Percentiles rank a stretch among this genome's conserved stretches.
Evolutionary conservation across 1,140 invertebrate species (phyloP).

Genomic region (Pectinophora gossypiella): DNA sequence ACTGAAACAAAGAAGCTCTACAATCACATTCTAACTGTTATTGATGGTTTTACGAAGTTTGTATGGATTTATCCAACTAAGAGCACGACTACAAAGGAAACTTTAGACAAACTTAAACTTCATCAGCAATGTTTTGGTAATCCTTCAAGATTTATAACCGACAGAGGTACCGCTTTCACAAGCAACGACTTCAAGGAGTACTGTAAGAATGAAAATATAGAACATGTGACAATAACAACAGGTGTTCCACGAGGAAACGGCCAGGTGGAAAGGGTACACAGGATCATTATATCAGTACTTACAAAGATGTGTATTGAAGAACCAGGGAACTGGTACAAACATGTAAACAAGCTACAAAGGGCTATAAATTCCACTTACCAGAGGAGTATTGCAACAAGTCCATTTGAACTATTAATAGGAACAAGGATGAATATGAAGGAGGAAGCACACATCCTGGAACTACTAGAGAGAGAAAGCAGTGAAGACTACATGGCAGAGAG

Average conservation of each 20-base stretch:
- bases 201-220: slow-evolving; percentile 18
- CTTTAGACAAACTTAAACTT: slow-evolving; percentile 17
- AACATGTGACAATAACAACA: slow-evolving; percentile 29
- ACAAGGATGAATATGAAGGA: too few species aligned
- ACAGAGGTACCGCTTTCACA: slow-evolving; percentile 26
- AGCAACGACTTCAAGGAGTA: slow-evolving; percentile 19
- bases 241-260: slow-evolving; percentile 23
- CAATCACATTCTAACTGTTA: slow-evolving; percentile 18
- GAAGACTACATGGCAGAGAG: too few species aligned
- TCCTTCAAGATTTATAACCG: slow-evolving; percentile 19
- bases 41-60: slow-evolving; percentile 30
- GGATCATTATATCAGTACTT: slow-evolving; percentile 18
- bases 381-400: too few species aligned
- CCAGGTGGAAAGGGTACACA: slow-evolving; percentile 24
- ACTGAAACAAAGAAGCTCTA: slow-evolving; percentile 18
- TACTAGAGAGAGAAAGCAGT: too few species aligned
- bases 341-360: slow-evolving; percentile 21
- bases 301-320: slow-evolving; percentile 18
- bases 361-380: slow-evolving; percentile 29
- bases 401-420: too few species aligned
- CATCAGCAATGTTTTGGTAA: slow-evolving; percentile 25
- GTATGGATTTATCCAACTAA: slow-evolving; percentile 18
- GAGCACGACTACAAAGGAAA: slow-evolving; percentile 22
- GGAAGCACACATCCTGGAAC: too few species aligned
- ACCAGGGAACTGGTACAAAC: slow-evolving; percentile 23